Percentiles rank a stretch among this genome's conserved stretches.
These are phyloP conservation scores for Apis mellifera DNA, from an alignment of 1,140 invertebrate genomes.

Conservation along the genomic window Amel_HAv3.1 CM009936.2:16574501-16575000, in stretches of 20 bases:
- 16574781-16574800: constrained; percentile 22
- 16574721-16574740: constrained; percentile 6
- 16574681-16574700: constrained; percentile 37
- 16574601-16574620: neutral
- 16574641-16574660: constrained; percentile 3
- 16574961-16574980: neutral
- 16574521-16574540: neutral
- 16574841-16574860: constrained; percentile 44
- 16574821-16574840: constrained; percentile 34
- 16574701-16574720: constrained; percentile 11
- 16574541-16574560: neutral
- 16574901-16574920: too few relatives aligned
- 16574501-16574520: constrained; percentile 1
- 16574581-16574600: constrained; percentile 3
- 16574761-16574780: constrained; percentile 30
- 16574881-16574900: neutral
- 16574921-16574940: too few relatives aligned
- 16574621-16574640: neutral
- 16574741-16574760: constrained; percentile 24
- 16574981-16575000: neutral
- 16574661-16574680: constrained; percentile 43
- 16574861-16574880: constrained; percentile 40
- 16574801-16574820: constrained; percentile 20
- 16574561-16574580: neutral
- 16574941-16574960: neutral